Evolutionary conservation across 2,113 vertebrate genomes (phyloP).

Genomic region (Junco hyemalis): DNA sequence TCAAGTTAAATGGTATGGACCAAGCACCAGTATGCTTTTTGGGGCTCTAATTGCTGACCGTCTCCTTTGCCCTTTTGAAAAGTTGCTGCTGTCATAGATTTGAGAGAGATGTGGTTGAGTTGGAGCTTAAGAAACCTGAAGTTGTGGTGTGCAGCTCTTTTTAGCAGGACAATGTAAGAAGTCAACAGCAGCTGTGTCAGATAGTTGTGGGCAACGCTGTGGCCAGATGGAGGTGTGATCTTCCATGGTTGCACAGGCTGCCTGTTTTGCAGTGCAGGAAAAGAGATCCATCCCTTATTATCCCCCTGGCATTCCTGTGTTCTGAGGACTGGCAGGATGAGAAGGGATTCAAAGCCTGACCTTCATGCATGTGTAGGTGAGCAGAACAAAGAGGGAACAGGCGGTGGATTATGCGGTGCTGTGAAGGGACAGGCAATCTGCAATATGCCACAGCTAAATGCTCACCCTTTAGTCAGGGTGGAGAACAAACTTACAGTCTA

Average conservation of each 20-base stretch:
- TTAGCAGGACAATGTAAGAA: not conserved
- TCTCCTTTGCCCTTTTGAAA: not conserved
- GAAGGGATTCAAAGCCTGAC: not conserved
- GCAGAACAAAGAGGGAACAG: not conserved
- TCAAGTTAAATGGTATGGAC: not conserved
- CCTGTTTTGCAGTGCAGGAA: not conserved
- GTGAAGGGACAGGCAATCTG: not conserved
- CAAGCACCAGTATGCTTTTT: not conserved
- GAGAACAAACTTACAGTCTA: not conserved
- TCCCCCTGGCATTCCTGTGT: not conserved
- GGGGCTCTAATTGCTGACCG: not conserved
- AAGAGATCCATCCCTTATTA: not conserved
- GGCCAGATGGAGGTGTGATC: not conserved
- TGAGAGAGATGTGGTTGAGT: not conserved
- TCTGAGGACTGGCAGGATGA: not conserved
- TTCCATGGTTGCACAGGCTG: not conserved
- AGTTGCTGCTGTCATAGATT: not conserved
- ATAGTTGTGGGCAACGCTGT: accelerated
- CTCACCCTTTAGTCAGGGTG: not conserved
- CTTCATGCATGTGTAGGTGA: not conserved
- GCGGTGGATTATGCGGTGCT: not conserved
- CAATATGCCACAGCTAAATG: not conserved
- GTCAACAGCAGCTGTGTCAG: not conserved
- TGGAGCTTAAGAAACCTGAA: not conserved
- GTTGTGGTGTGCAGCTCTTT: not conserved